These are phyloP conservation scores for Paralichthys olivaceus DNA, from an alignment of 2,113 vertebrate genomes.

Conservation along the genomic window DNA sequence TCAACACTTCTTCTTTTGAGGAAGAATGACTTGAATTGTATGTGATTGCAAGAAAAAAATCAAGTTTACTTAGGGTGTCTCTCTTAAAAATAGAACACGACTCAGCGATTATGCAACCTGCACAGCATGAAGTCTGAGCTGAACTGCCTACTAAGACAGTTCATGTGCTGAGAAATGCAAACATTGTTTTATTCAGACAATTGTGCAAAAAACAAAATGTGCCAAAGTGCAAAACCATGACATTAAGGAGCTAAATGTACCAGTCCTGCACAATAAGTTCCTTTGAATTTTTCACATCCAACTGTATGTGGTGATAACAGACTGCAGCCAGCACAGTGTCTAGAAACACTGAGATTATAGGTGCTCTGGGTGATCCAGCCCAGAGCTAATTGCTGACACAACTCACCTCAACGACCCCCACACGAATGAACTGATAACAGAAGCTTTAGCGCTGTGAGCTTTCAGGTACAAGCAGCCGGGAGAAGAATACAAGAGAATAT, in stretches of 20 bases:
- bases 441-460: background rate
- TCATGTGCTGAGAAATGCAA: slow-evolving; percentile 41
- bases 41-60: background rate
- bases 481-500: background rate
- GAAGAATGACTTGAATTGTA: background rate
- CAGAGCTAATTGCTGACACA: background rate
- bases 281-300: slow-evolving; percentile 6
- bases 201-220: slow-evolving; percentile 24
- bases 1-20: too few relatives aligned
- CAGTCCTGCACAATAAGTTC: background rate
- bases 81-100: slow-evolving; percentile 29
- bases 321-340: slow-evolving; percentile 6
- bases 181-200: slow-evolving; percentile 21
- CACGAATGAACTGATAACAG: background rate
- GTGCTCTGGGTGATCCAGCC: slow-evolving; percentile 3
- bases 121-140: slow-evolving; percentile 14
- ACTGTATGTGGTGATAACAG: background rate
- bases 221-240: slow-evolving; percentile 5
- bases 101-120: slow-evolving; percentile 14
- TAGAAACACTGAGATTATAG: background rate
- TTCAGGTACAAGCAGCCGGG: slow-evolving; percentile 11
- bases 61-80: background rate
- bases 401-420: background rate
- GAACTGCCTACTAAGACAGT: slow-evolving; percentile 27
- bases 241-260: background rate